Conservation (phyloP, 2,888 invertebrate genomes). For the Caenorhabditis sp. region DNA sequence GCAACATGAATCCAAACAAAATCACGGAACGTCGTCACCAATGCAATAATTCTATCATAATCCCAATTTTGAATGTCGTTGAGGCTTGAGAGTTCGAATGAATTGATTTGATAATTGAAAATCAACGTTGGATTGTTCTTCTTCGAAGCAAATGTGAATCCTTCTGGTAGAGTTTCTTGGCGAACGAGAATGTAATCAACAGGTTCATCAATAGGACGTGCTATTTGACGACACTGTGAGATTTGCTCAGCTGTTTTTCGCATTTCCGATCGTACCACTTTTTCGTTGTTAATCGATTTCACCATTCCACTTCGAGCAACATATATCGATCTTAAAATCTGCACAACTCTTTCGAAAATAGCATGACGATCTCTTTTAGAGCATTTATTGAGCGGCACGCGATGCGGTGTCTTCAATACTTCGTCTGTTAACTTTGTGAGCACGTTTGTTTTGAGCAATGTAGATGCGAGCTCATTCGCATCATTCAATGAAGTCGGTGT, state of each 20-base stretch:
- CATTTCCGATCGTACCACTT: slow-evolving; percentile 21
- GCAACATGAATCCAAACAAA: slow-evolving; percentile 40
- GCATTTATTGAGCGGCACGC: slow-evolving; percentile 20
- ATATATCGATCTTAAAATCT: slow-evolving; percentile 23
- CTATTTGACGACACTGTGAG: slow-evolving; percentile 9
- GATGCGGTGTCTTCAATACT: slow-evolving; percentile 15
- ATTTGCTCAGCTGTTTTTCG: slow-evolving; percentile 4
- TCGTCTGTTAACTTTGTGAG: slow-evolving; percentile 11
- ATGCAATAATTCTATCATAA: slow-evolving; percentile 1
- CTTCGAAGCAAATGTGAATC: not conserved
- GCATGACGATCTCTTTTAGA: slow-evolving; percentile 26
- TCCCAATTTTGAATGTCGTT: slow-evolving; percentile 8
- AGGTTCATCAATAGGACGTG: slow-evolving; percentile 13
- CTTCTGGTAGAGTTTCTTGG: slow-evolving; percentile 20
- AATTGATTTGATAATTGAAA: not conserved
- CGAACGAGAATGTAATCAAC: slow-evolving; percentile 19
- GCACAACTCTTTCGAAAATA: slow-evolving; percentile 33
- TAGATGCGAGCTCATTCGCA: slow-evolving; percentile 6
- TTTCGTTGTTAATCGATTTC: slow-evolving; percentile 24
- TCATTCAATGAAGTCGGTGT: slow-evolving; percentile 4
- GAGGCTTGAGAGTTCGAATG: not conserved
- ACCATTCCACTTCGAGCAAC: slow-evolving; percentile 8
- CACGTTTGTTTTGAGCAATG: slow-evolving; percentile 9
- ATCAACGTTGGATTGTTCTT: slow-evolving; percentile 11
- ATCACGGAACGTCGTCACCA: slow-evolving; percentile 19